Conservation (phyloP, 2,888 invertebrate species). For the Troilus luridus region DNA sequence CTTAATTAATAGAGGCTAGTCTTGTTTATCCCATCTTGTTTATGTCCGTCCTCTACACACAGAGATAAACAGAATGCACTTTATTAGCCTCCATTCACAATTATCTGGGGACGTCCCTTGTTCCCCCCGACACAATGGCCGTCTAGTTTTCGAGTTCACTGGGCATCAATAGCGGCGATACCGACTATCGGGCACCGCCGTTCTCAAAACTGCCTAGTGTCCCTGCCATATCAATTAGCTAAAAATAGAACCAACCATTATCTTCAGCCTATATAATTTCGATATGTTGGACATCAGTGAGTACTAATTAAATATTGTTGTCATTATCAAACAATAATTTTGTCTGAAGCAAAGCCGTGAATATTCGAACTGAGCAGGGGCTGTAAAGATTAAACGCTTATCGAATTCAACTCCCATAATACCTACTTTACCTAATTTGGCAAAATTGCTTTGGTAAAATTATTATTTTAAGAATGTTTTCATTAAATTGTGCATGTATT, state of each 20-base stretch:
- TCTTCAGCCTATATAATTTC: not conserved
- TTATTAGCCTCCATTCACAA: not conserved
- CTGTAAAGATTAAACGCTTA: not conserved
- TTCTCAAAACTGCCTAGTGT: not conserved
- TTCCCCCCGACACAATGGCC: not conserved
- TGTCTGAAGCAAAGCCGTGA: not conserved
- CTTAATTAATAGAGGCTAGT: conserved; percentile 17
- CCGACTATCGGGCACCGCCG: conserved; percentile 7
- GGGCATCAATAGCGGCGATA: conserved; percentile 6
- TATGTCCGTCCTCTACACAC: not conserved
- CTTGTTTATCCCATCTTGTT: conserved; percentile 19
- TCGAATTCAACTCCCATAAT: no score
- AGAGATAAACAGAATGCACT: not conserved
- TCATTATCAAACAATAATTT: not conserved
- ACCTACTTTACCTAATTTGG: no score
- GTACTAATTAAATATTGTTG: not conserved
- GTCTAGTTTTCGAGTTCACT: conserved; percentile 6
- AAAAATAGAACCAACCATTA: not conserved
- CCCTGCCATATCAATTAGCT: not conserved
- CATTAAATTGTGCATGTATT: not conserved
- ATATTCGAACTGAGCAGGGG: not conserved
- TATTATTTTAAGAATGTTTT: not conserved
- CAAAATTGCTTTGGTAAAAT: no score
- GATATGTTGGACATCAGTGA: not conserved
- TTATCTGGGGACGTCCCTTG: not conserved